phyloP scores from a whole-genome alignment of 2,113 vertebrate genomes.

The Alligator mississippiensis region DNA sequence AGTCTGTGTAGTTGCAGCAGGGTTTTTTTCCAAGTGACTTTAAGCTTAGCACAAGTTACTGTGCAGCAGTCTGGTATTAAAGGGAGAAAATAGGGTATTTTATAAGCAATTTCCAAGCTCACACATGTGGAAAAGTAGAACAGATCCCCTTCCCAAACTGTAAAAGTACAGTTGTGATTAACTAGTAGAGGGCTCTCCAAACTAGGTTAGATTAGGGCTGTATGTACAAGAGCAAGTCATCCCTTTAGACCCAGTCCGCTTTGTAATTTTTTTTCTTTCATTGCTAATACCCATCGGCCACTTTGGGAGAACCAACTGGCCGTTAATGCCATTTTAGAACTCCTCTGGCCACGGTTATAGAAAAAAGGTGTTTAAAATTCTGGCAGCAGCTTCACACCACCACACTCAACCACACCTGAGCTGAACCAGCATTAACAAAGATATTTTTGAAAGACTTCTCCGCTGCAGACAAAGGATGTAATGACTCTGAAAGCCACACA shows the following conservation, averaged over 20 bases:
- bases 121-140: neutral
- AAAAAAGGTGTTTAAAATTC: neutral
- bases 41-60: neutral
- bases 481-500: neutral
- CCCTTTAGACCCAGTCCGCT: neutral
- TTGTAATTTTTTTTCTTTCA: neutral
- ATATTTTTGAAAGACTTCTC: neutral
- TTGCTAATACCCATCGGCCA: neutral
- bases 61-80: neutral
- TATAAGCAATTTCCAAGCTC: neutral
- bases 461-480: neutral
- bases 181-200: neutral
- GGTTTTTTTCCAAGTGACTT: neutral
- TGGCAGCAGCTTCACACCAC: neutral
- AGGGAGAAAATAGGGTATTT: neutral
- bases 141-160: fast-evolving
- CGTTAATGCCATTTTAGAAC: neutral
- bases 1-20: neutral
- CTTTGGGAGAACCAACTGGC: neutral
- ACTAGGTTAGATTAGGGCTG: neutral
- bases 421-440: neutral
- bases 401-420: neutral
- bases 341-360: neutral
- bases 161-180: fast-evolving
- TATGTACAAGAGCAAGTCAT: fast-evolving